phyloP scores from a whole-genome alignment of 37 sponge, comb jelly and placozoan genomes.

The Lycopodina hypogea region DNA sequence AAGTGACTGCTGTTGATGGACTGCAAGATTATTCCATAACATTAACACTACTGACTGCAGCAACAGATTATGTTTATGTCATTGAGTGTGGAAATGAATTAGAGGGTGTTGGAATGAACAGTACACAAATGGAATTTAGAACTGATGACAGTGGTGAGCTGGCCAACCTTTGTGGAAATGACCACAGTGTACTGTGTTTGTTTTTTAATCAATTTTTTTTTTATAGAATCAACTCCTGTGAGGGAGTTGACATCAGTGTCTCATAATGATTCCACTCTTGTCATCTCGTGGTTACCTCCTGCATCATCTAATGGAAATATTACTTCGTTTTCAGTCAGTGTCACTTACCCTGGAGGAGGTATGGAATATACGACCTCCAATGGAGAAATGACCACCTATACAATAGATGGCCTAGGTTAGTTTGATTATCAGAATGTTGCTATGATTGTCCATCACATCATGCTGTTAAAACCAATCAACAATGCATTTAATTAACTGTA shows the following conservation, averaged over 20 bases:
- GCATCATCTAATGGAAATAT: conserved; percentile 57
- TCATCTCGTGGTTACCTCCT: conserved; percentile 61
- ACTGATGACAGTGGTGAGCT: not conserved
- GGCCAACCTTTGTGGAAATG: not conserved
- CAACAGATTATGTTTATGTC: not conserved
- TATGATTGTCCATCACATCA: no score
- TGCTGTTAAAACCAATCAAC: no score
- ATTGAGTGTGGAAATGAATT: not conserved
- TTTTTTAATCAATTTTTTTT: not conserved
- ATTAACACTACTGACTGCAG: not conserved
- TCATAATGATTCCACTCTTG: not conserved
- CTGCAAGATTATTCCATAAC: not conserved
- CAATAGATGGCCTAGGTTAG: not conserved
- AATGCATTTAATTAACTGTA: no score
- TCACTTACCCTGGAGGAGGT: not conserved
- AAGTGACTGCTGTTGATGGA: not conserved
- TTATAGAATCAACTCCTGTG: not conserved
- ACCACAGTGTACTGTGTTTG: no score
- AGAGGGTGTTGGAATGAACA: not conserved
- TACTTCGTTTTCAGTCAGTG: conserved; percentile 34
- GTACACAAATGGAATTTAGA: not conserved
- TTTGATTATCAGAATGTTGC: not conserved
- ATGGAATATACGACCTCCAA: not conserved
- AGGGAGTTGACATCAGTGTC: not conserved
- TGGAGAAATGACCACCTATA: not conserved